Evolutionary conservation across 2,797 vertebrate genomes (phyloP).

Genomic region (Capromys pilorides): DNA sequence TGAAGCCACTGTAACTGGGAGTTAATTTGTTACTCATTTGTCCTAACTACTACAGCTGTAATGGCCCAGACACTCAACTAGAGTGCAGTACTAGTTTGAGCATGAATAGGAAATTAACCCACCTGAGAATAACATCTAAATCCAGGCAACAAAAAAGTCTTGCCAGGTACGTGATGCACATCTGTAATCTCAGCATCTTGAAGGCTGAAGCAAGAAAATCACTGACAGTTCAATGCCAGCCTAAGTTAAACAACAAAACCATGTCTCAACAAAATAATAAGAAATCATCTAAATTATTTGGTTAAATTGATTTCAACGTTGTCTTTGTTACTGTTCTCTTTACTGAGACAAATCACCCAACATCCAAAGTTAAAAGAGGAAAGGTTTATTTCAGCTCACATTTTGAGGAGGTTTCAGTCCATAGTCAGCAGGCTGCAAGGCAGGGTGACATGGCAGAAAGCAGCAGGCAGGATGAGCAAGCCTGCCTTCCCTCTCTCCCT

Average conservation of each 20-base stretch:
- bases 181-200: background rate
- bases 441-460: background rate
- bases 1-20: background rate
- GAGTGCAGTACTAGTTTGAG: background rate
- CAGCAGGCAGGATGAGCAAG: background rate
- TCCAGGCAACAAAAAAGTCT: background rate
- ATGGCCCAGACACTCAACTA: background rate
- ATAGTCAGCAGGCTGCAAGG: background rate
- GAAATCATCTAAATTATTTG: background rate
- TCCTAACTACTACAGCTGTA: background rate
- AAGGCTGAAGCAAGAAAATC: background rate
- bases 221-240: background rate
- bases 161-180: background rate
- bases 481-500: background rate
- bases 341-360: background rate
- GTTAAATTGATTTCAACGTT: background rate
- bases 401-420: background rate
- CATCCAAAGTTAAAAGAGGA: background rate
- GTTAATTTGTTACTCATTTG: background rate
- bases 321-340: background rate
- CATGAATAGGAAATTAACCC: background rate
- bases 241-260: background rate
- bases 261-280: background rate
- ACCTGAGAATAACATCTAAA: background rate
- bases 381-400: background rate